These are phyloP conservation scores for Oscheius sp. DNA, from an alignment of 2,888 invertebrate species.

Conservation along the genomic window DNA sequence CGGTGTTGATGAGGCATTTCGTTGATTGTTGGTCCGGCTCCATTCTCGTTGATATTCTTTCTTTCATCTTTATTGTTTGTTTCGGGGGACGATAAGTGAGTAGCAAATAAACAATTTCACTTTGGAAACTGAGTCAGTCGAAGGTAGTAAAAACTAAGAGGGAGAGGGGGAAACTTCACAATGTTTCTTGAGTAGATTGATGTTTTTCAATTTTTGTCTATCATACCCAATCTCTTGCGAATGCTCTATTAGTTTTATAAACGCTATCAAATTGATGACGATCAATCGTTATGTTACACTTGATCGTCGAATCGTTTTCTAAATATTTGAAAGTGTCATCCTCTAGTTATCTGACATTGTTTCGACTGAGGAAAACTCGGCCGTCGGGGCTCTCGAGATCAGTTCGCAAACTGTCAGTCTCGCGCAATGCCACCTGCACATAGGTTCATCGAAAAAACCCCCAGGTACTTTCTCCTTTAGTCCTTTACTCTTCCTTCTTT, in stretches of 20 bases:
- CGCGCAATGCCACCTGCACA: constrained; percentile 28
- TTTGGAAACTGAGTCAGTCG: too few species aligned
- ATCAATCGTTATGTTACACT: not conserved
- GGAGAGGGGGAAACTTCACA: not conserved
- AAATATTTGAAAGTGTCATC: too few species aligned
- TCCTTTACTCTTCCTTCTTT: not conserved
- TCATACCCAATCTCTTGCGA: constrained; percentile 20
- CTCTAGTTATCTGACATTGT: not conserved
- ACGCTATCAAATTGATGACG: too few species aligned
- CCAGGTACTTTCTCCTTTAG: constrained; percentile 10
- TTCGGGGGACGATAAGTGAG: constrained; percentile 7
- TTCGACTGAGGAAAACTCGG: not conserved
- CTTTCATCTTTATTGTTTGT: constrained; percentile 8
- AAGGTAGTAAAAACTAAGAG: not conserved
- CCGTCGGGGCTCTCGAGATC: constrained; percentile 12
- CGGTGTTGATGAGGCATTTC: constrained; percentile 34
- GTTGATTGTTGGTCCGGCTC: constrained; percentile 33
- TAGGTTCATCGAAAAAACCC: constrained; percentile 26
- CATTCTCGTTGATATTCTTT: constrained; percentile 2
- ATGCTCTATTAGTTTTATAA: too few species aligned
- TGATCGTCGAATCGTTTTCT: not conserved
- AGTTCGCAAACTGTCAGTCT: constrained; percentile 29
- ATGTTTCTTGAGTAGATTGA: not conserved
- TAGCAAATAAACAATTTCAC: too few species aligned
- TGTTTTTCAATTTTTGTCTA: too few species aligned